Evolutionary conservation across 2,888 invertebrate genomes (phyloP).

Genomic region (Melipona beecheii): DNA sequence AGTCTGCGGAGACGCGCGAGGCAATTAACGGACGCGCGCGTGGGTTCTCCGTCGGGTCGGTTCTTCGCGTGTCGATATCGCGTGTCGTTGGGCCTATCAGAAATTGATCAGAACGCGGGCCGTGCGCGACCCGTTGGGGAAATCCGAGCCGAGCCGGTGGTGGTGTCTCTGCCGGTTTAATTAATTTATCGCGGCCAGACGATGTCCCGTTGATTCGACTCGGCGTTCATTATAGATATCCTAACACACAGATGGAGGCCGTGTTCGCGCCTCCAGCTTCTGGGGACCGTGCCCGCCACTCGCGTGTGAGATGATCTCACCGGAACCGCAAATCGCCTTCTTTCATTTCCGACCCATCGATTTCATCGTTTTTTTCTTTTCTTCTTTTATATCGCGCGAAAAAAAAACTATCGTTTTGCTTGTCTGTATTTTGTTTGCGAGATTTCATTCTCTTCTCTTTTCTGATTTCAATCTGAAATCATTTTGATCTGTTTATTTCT

Average conservation of each 20-base stretch:
- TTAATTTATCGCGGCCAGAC: slow-evolving; percentile 64
- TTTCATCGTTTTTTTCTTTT: neutral
- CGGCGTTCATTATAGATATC: slow-evolving; percentile 65
- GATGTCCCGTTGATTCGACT: slow-evolving; percentile 60
- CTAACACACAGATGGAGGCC: slow-evolving; percentile 4
- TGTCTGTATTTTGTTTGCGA: no score
- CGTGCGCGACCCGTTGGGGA: slow-evolving; percentile 45
- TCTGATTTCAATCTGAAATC: no score
- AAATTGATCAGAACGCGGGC: slow-evolving; percentile 50
- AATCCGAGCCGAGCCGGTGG: slow-evolving; percentile 26
- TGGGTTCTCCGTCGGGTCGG: no score
- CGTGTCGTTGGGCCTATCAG: slow-evolving; percentile 29
- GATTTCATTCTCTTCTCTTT: no score
- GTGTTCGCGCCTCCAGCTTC: slow-evolving; percentile 7
- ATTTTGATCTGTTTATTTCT: no score
- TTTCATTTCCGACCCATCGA: neutral
- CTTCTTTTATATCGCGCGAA: neutral
- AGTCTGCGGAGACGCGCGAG: neutral
- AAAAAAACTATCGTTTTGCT: no score
- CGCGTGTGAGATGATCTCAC: neutral
- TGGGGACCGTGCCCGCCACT: neutral
- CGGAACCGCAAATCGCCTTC: neutral
- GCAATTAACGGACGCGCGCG: slow-evolving; percentile 20
- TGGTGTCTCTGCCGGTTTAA: slow-evolving; percentile 45
- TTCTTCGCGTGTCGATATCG: slow-evolving; percentile 7